A percentile compares a stretch with the other conserved stretches of the same genome.
These are phyloP conservation scores for Cercocebus atys DNA, from an alignment of 2,113 vertebrate species.

Conservation along the genomic window DNA sequence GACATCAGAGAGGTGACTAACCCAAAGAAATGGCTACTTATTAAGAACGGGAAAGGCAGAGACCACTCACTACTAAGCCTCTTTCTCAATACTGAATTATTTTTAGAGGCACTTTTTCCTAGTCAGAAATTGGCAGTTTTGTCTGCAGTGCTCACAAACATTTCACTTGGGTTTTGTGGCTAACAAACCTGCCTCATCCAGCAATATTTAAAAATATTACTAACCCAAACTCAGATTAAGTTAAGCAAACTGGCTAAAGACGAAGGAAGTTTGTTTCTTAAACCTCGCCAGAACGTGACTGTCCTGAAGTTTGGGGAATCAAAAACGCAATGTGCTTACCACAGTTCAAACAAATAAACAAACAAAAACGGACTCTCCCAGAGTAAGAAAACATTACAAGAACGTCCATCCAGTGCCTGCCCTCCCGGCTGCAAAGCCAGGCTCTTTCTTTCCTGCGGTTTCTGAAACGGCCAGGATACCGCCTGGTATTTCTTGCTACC, in stretches of 20 bases:
- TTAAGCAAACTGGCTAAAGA: neutral
- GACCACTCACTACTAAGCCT: neutral
- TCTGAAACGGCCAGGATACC: neutral
- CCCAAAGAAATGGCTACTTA: neutral
- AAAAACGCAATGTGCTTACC: neutral
- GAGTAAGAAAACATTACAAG: neutral
- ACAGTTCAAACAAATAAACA: neutral
- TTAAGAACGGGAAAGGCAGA: neutral
- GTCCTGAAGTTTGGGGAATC: neutral
- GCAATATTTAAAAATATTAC: neutral
- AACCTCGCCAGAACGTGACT: neutral
- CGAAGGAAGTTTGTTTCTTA: neutral
- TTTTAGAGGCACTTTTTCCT: neutral
- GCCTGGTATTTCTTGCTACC: neutral
- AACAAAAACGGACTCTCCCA: neutral
- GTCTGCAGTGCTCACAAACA: neutral
- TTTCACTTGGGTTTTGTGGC: neutral
- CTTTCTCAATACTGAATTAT: neutral
- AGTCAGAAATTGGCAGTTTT: neutral
- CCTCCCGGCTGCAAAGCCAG: neutral
- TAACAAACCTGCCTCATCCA: neutral
- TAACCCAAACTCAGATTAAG: neutral
- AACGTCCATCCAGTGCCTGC: neutral
- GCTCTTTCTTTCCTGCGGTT: neutral
- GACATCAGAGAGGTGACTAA: conserved; percentile 22